A percentile compares a stretch with the other conserved stretches of the same genome.
Conservation (phyloP, 2,888 invertebrate genomes). For the Globia sparganii region DNA sequence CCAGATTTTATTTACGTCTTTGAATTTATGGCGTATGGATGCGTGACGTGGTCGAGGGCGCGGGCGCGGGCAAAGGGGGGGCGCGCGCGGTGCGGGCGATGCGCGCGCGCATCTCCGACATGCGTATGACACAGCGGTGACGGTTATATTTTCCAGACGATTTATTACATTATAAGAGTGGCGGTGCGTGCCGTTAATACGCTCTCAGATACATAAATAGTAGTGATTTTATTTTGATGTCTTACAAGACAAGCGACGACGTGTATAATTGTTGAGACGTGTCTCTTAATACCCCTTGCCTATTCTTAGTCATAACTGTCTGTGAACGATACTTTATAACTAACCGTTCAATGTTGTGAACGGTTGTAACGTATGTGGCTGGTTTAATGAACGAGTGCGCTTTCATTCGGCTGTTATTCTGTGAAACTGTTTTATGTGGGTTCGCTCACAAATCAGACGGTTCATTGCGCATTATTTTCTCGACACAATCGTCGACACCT, state of each 20-base stretch:
- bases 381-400: constrained; percentile 65
- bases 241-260: constrained; percentile 89
- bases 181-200: constrained; percentile 86
- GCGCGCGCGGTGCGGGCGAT: constrained; percentile 61
- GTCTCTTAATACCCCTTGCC: constrained; percentile 80
- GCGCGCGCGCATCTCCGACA: constrained; percentile 76
- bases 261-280: constrained; percentile 86
- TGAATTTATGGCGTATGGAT: constrained; percentile 86
- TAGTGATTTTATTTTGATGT: constrained; percentile 90
- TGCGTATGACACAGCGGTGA: constrained; percentile 88
- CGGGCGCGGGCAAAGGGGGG: constrained; percentile 60
- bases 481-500: constrained; percentile 82
- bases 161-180: constrained; percentile 89
- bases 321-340: constrained; percentile 75
- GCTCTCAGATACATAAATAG: constrained; percentile 89
- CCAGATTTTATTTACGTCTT: constrained; percentile 88
- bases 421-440: constrained; percentile 67
- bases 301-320: constrained; percentile 84
- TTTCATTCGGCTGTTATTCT: constrained; percentile 55
- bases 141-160: constrained; percentile 90
- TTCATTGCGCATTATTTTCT: constrained; percentile 86
- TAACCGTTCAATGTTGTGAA: constrained; percentile 70
- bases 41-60: constrained; percentile 73
- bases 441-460: constrained; percentile 80
- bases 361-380: constrained; percentile 64